Percentiles rank a stretch among this genome's conserved stretches.
Evolutionary conservation across 2,888 invertebrate genomes (phyloP).

Genomic region (Netelia inedita): DNA sequence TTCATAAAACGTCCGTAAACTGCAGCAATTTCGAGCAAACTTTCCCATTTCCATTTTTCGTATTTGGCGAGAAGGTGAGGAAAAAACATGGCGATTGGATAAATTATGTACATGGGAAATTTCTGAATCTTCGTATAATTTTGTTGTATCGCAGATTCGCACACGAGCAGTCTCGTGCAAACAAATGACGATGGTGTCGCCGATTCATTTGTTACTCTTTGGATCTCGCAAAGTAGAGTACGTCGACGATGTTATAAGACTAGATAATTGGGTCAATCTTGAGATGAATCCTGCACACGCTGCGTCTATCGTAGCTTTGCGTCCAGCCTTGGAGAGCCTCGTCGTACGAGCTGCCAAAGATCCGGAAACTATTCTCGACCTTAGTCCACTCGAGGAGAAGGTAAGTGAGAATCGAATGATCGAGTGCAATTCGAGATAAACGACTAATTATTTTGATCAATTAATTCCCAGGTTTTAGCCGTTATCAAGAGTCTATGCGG

Average conservation of each 20-base stretch:
- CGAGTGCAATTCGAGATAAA: not conserved
- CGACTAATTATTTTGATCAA: not conserved
- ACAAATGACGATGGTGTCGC: constrained; percentile 98
- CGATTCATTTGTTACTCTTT: constrained; percentile 96
- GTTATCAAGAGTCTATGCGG: constrained; percentile 92
- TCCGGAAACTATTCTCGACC: constrained; percentile 91
- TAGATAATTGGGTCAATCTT: constrained; percentile 98
- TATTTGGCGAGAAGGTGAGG: constrained; percentile 97
- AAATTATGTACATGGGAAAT: constrained; percentile 18
- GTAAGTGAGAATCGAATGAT: constrained; percentile 81
- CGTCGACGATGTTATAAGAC: constrained; percentile 90
- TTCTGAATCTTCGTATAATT: not conserved
- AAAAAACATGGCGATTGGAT: constrained; percentile 31
- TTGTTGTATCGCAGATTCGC: constrained; percentile 88
- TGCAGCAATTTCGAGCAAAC: constrained; percentile 93
- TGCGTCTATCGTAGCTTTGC: constrained; percentile 92
- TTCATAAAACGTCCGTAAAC: constrained; percentile 99
- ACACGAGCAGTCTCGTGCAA: constrained; percentile 98
- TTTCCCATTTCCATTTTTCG: constrained; percentile 97
- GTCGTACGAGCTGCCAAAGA: constrained; percentile 92
- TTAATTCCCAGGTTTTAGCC: constrained; percentile 87
- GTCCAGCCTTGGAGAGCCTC: constrained; percentile 95
- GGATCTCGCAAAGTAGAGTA: constrained; percentile 95
- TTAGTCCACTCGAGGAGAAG: constrained; percentile 88
- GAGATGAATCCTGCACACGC: constrained; percentile 93